A percentile compares a stretch with the other conserved stretches of the same genome.
Evolutionary conservation across 2,888 invertebrate genomes (phyloP).

Genomic region (Lithophane ornitopus): DNA sequence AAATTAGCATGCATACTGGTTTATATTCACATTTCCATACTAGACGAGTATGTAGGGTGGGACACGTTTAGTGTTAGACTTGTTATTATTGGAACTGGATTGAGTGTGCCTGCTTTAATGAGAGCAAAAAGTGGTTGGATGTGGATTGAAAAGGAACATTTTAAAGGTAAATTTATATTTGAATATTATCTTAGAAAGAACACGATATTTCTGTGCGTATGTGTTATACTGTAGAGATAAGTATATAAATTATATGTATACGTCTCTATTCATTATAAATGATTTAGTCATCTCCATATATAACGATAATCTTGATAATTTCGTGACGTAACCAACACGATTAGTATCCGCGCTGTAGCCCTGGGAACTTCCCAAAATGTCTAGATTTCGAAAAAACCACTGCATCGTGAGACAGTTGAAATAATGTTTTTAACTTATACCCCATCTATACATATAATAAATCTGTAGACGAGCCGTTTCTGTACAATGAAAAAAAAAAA

Average conservation of each 20-base stretch:
- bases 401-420: background rate
- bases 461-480: too few species aligned
- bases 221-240: background rate
- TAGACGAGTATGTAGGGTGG: slow-evolving; percentile 31
- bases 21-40: slow-evolving; percentile 46
- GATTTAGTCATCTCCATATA: background rate
- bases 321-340: background rate
- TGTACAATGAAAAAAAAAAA: too few species aligned
- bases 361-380: background rate
- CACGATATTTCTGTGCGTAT: background rate
- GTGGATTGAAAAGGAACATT: background rate
- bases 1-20: slow-evolving; percentile 56
- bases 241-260: background rate
- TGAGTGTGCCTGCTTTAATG: slow-evolving; percentile 25
- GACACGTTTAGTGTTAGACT: slow-evolving; percentile 40
- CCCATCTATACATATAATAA: too few species aligned
- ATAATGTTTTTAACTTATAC: too few species aligned
- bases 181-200: background rate
- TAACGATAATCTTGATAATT: background rate
- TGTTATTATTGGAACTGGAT: slow-evolving; percentile 33
- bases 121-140: slow-evolving; percentile 14
- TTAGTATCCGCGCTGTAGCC: background rate
- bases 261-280: background rate
- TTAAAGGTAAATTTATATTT: background rate
- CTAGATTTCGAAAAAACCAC: background rate